Percentiles rank a stretch among this genome's conserved stretches.
Conservation (phyloP, 2,797 vertebrate genomes). For the Octomys mimax region DNA sequence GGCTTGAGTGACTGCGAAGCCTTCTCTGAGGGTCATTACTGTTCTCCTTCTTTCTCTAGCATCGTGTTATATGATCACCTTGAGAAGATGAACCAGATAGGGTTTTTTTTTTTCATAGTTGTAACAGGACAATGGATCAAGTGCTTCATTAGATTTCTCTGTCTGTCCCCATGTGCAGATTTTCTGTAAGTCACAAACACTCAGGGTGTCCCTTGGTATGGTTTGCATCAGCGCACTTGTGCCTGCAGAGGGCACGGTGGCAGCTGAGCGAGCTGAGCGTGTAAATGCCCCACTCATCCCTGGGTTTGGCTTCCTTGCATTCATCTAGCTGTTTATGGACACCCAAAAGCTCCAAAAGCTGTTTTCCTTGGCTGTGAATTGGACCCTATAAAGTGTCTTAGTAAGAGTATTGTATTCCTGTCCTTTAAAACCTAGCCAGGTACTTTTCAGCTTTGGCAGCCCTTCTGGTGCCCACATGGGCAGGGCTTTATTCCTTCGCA, state of each 20-base stretch:
- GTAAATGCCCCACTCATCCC: conserved; percentile 85
- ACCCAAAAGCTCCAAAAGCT: conserved; percentile 88
- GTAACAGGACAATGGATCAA: not conserved
- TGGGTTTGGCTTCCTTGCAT: conserved; percentile 84
- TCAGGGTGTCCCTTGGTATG: rapidly evolving
- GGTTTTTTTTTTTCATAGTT: conserved; percentile 38
- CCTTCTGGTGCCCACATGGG: conserved; percentile 77
- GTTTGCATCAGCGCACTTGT: not conserved
- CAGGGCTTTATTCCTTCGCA: conserved; percentile 80
- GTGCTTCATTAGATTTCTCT: not conserved
- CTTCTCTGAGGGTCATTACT: conserved; percentile 78
- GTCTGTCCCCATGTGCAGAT: conserved; percentile 5
- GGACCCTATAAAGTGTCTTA: conserved; percentile 87
- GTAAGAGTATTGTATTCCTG: conserved; percentile 87
- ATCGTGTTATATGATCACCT: conserved; percentile 59
- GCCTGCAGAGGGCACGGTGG: conserved; percentile 58
- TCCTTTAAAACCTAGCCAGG: conserved; percentile 89
- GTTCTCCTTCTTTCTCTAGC: conserved; percentile 61
- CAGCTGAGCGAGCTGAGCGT: conserved; percentile 80
- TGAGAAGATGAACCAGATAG: conserved; percentile 70
- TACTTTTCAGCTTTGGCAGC: conserved; percentile 86
- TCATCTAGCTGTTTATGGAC: conserved; percentile 89
- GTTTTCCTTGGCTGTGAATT: conserved; percentile 90
- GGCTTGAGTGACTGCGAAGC: conserved; percentile 79
- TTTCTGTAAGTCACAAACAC: conserved; percentile 71